Percentiles rank a stretch among this genome's conserved stretches.
phyloP scores from a whole-genome alignment of 2,113 vertebrate species.

The Platichthys flesus region DNA sequence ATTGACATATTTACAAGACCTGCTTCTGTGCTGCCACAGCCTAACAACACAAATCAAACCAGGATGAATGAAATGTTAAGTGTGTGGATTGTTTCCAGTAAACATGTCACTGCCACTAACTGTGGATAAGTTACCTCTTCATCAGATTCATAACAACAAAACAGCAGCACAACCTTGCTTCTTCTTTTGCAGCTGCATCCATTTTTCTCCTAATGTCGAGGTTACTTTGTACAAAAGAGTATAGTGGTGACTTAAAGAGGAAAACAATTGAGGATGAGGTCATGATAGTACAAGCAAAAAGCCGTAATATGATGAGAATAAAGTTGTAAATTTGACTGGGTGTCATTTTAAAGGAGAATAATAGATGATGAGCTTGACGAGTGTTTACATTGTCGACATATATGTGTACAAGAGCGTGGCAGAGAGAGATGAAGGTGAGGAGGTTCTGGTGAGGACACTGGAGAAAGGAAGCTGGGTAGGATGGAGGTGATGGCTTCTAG shows the following conservation, averaged over 20 bases:
- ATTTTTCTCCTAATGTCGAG: too few species aligned
- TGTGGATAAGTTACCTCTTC: neutral
- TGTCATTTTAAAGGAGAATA: too few species aligned
- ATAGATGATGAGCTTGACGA: too few species aligned
- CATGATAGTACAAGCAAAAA: neutral
- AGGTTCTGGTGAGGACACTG: neutral
- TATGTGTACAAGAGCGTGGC: neutral
- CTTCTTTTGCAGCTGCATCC: neutral
- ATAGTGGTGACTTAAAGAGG: too few species aligned
- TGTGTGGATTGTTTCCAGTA: neutral
- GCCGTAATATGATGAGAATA: too few species aligned
- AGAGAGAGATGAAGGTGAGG: neutral
- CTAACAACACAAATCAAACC: slow-evolving; percentile 32
- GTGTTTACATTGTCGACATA: neutral
- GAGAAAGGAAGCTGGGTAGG: slow-evolving; percentile 32
- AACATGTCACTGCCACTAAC: neutral
- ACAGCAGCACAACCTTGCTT: neutral
- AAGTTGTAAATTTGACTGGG: too few species aligned
- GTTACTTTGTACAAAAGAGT: too few species aligned
- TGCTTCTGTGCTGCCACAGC: slow-evolving; percentile 33
- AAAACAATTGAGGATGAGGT: too few species aligned
- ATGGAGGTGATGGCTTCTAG: slow-evolving; percentile 59
- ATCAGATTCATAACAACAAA: neutral
- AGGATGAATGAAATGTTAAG: slow-evolving; percentile 31
- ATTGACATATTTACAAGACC: slow-evolving; percentile 62